Evolutionary conservation across 2,113 vertebrate species (phyloP), one percentile per base, ranked within the genome.

Genomic region (Empidonax alnorum): DNA sequence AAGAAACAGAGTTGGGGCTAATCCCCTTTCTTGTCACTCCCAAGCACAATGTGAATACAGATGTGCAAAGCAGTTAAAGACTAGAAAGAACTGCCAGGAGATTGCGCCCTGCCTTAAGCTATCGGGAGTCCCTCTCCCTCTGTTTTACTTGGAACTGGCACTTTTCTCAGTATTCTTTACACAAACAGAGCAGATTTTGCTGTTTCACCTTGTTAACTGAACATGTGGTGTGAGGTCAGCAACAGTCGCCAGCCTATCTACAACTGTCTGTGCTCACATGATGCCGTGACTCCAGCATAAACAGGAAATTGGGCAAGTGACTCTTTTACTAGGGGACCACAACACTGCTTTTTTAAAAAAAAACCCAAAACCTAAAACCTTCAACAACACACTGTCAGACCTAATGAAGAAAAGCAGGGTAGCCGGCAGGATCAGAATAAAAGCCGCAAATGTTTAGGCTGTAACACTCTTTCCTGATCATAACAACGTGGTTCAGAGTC

Each of bases 261-360:
- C 94, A 98, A 97, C 97, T 94, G 97, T 88, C 96, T 94, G 79
- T 13, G 84, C 93, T 97, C 97, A 97, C 97, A 98, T 98, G 97
- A 97, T 93, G 95, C 24, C 37, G 76, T 24, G n/a, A 81, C 87
- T 94, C 95, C 7, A 53, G 97, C 94, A 97, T 92, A 97, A 98
- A 98, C 97, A 98, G 97, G 97, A 98, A 98, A 97, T 88, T 97
- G 96, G 97, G 97, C 96, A 98, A 98, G 93, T 52, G 67, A 95
- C 90, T 96, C 96, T 87, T 89, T 86, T 84, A 79, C 72, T 80
- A 79, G 61, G 50, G 95, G 92, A 93, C 63, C 78, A 95, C 74
- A 91, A 39, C 55, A 62, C 68, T 1, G 3, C 50, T 73, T 56
- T 44, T 55, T 44, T 31, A 7, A 33, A 25, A 73, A 58, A 59